Evolutionary conservation across 2,797 vertebrate species (phyloP).

Genomic region (Catamblyrhynchus diadema): DNA sequence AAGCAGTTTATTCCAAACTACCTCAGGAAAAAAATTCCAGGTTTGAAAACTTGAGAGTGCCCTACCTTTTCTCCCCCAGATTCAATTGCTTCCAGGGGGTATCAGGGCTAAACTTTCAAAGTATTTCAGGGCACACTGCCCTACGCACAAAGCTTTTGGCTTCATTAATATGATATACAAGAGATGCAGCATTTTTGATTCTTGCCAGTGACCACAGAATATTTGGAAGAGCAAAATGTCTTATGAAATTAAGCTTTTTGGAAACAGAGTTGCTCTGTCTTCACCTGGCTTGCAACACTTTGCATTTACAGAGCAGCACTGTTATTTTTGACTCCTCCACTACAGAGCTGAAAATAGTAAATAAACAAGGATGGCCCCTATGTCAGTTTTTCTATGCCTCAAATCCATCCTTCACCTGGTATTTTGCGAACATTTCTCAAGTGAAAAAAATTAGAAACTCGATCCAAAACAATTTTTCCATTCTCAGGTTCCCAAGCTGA

Average conservation of each 20-base stretch:
- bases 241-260: constrained; percentile 19
- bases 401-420: not conserved
- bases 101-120: constrained; percentile 52
- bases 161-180: not conserved
- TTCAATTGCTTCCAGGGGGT: constrained; percentile 32
- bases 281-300: not conserved
- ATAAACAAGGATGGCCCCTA: not conserved
- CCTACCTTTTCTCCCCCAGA: not conserved
- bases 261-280: not conserved
- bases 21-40: constrained; percentile 54
- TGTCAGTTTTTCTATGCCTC: not conserved
- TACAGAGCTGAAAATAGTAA: not conserved
- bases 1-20: constrained; percentile 65
- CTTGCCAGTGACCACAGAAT: not conserved
- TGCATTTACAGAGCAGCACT: not conserved
- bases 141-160: not conserved
- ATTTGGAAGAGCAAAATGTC: constrained; percentile 3
- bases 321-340: not conserved
- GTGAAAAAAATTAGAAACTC: not conserved
- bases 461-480: not conserved
- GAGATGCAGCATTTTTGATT: not conserved
- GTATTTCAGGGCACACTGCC: not conserved
- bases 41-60: constrained; percentile 26
- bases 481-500: not conserved
- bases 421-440: constrained; percentile 23